Conservation (phyloP, 2,113 vertebrate genomes). For the Mus spicilegus region DNA sequence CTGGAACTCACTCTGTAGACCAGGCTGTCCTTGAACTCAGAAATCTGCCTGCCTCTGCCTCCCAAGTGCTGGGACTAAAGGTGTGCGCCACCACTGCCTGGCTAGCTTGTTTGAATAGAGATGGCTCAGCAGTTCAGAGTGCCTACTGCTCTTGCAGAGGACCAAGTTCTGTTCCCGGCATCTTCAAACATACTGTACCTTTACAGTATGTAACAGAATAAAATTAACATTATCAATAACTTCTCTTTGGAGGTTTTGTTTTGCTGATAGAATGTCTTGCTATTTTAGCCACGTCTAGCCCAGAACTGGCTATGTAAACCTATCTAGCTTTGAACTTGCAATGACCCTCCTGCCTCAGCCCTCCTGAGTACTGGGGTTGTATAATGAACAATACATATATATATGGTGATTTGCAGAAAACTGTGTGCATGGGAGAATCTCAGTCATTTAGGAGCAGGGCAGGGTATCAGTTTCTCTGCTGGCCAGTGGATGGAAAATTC, state of each 20-base stretch:
- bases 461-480: not conserved
- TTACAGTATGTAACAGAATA: not conserved
- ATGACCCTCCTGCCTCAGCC: not conserved
- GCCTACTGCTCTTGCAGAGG: not conserved
- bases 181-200: not conserved
- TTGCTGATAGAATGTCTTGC: not conserved
- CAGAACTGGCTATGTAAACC: not conserved
- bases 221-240: not conserved
- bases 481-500: not conserved
- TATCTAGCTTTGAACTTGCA: not conserved
- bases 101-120: not conserved
- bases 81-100: no score
- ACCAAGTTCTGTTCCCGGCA: no score
- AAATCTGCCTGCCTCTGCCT: no score
- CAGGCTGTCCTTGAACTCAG: no score
- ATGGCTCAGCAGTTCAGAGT: not conserved
- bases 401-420: not conserved
- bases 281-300: not conserved
- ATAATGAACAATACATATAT: constrained; percentile 21
- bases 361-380: not conserved
- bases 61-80: no score
- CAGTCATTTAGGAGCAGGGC: not conserved
- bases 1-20: no score
- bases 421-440: not conserved
- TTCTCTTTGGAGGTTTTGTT: not conserved